These are phyloP conservation scores for mouse (Mus musculus) DNA, from an alignment of 2,113 vertebrate species.

Conservation along the genomic window GRCm39 chrX:72456001-72456500, in stretches of 20 bases:
- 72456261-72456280: neutral
- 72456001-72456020: neutral
- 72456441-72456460: neutral
- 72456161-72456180: neutral
- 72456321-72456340: too few relatives aligned
- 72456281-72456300: neutral
- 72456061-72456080: neutral
- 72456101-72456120: neutral
- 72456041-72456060: neutral
- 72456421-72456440: neutral
- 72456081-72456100: neutral
- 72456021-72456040: conserved; percentile 27
- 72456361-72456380: neutral
- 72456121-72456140: neutral
- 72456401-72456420: neutral
- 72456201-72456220: neutral
- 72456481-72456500: neutral
- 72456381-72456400: neutral
- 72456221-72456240: neutral
- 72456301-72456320: neutral
- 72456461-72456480: neutral
- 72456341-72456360: neutral
- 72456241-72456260: neutral
- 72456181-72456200: neutral
- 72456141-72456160: neutral